Evolutionary conservation across 2,113 vertebrate species (phyloP), one percentile per base, ranked within the genome.

Genomic region (Phodopus roborovskii): DNA sequence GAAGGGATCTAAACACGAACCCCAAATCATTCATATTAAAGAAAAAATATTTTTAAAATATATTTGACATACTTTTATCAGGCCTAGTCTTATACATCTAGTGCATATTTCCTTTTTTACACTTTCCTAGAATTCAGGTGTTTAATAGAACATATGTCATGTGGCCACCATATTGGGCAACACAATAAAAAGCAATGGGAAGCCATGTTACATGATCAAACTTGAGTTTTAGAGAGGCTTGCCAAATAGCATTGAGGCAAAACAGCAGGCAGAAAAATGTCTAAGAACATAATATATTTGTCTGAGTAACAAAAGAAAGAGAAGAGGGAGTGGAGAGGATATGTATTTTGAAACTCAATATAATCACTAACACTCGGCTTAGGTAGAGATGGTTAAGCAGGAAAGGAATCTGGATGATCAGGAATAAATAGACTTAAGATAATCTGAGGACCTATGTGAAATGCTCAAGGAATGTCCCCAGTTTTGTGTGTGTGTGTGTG

Each of bases 61-160:
- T 48, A 58, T 70, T 91, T 90, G 48, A 60, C 58, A 75, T 88
- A 88, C 19, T 42, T 96, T 86, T 87, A 91, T 78, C 77, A 92
- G 71, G 79, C 16, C 60, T 91, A 86, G 24, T 83, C 70, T 94
- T 88, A 68, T 11, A 93, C 82, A 91, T 73, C 7, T 62, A 93
- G 50, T 1, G 5, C 60, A 36, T 45, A 87, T 96, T 87, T 89
- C 56, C 53, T 95, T 94, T 26, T n/a, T 3, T 11, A 90, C 8
- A 84, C 26, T n/a, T 74, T 36, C 71, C 19, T 79, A n/a, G 13
- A 96, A 84, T 87, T 92, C 30, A 83, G 81, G n/a, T 19, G 11
- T 13, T 88, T 7, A 88, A 20, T 17, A 91, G 39, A 42, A 19
- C 39, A 87, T 82, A 58, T 48, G 17, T 11, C 30, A 82, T 6